Evolutionary conservation across 2,113 vertebrate genomes (phyloP), one percentile per base, ranked within the genome.

Genomic region (Nothocercus julius): DNA sequence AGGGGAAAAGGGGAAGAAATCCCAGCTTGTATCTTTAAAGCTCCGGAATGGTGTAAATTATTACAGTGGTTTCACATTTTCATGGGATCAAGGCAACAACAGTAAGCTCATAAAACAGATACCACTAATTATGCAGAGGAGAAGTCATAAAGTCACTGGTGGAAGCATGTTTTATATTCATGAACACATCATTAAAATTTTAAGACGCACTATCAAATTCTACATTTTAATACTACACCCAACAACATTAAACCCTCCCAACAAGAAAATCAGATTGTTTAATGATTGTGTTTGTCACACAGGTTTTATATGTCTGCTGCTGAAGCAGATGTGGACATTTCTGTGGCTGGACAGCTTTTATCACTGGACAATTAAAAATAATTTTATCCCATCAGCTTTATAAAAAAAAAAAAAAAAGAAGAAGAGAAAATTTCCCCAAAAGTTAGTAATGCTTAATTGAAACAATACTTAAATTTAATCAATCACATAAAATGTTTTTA

Each of bases 131-230:
- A 98, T 98, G 97, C 97, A 98, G 98, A 98, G 96, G 95, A 98
- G 97, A 98, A 98, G 98, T 96, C 98, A 98, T 98, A 98, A 98
- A 98, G 96, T 97, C 94, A 93, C 97, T 96, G 83, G 97, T 97
- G 97, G 97, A 97, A 97, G 97, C 96, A 98, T 98, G 98, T 97
- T 98, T 98, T 98, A 97, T 98, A 98, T 98, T 98, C 97, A 97
- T 98, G 98, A 97, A 98, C 98, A 98, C 98, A 96, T 98, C 98
- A 98, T 98, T 98, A 98, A 98, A 98, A 97, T 97, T 98, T 98
- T 98, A 98, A 98, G 98, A 98, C 88, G 76, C 95, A 81, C 98
- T 98, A 98, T 98, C 98, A 98, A 98, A 98, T 98, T 98, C 98
- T 97, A 96, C 97, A 94, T 98, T 98, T 98, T 98, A 98, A 98